These are phyloP conservation scores for Upupa epops DNA, from an alignment of 2,113 vertebrate species.

Conservation along the genomic window DNA sequence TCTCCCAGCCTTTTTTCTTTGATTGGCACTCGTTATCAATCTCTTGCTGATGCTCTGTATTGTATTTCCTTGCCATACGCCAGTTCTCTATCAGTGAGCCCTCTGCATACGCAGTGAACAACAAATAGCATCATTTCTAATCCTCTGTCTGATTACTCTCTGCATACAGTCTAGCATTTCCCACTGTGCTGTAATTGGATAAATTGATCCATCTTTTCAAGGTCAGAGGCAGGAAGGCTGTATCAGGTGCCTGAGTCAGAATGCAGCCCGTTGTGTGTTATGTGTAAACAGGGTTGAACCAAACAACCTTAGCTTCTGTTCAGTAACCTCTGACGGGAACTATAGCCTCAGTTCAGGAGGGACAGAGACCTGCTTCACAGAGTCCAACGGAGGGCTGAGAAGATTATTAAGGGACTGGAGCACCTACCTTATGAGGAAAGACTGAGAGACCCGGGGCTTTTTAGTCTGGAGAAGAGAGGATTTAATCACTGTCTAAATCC, in stretches of 20 bases:
- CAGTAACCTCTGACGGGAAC: not conserved
- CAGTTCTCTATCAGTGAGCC: not conserved
- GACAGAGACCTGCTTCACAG: no score
- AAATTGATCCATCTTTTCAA: constrained; percentile 28
- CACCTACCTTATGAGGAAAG: no score
- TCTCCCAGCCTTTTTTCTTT: not conserved
- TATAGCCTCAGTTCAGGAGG: not conserved
- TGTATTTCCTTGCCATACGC: constrained; percentile 21
- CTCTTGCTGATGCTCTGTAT: not conserved
- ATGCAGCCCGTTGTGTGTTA: not conserved
- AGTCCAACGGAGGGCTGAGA: no score
- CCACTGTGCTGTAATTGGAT: not conserved
- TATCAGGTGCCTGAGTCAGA: not conserved
- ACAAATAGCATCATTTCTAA: constrained; percentile 39
- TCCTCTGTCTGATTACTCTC: constrained; percentile 19
- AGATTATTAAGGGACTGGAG: no score
- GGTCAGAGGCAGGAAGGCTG: not conserved
- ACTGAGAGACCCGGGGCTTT: no score
- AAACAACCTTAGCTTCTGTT: not conserved
- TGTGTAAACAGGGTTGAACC: not conserved
- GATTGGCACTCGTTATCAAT: constrained; percentile 24
- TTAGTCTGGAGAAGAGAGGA: no score
- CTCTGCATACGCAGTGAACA: not conserved
- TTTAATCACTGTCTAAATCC: no score
- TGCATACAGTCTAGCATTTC: constrained; percentile 23